phyloP scores from a whole-genome alignment of 2,113 vertebrate species.

The Raphicerus campestris region DNA sequence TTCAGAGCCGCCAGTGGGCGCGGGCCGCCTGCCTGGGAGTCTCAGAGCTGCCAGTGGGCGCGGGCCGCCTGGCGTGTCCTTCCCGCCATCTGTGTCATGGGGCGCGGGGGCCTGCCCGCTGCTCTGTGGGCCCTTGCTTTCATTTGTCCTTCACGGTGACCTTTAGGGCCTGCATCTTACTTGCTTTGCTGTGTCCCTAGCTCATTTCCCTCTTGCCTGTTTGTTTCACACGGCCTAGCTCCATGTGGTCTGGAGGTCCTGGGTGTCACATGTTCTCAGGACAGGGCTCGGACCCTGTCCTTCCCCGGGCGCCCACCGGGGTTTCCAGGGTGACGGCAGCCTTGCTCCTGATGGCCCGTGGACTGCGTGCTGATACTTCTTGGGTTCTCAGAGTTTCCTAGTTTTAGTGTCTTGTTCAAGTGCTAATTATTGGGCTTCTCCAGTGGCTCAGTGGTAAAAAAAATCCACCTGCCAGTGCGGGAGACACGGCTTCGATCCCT shows the following conservation, averaged over 20 bases:
- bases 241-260: background rate
- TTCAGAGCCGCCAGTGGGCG: too few species aligned
- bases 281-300: accelerated
- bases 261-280: accelerated
- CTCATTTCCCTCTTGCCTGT: too few species aligned
- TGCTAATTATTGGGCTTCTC: background rate
- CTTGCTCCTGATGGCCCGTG: background rate
- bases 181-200: background rate
- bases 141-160: background rate
- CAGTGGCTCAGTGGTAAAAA: background rate
- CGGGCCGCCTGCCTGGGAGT: too few species aligned
- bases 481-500: background rate
- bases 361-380: accelerated
- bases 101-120: background rate
- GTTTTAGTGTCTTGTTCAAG: accelerated
- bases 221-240: accelerated
- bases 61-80: too few species aligned
- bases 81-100: accelerated
- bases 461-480: background rate
- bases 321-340: background rate
- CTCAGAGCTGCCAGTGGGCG: too few species aligned
- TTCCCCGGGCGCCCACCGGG: background rate
- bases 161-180: accelerated
- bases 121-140: background rate
- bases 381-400: background rate